Conservation (phyloP, 2,888 invertebrate genomes). For the Cephus nigrinus region DNA sequence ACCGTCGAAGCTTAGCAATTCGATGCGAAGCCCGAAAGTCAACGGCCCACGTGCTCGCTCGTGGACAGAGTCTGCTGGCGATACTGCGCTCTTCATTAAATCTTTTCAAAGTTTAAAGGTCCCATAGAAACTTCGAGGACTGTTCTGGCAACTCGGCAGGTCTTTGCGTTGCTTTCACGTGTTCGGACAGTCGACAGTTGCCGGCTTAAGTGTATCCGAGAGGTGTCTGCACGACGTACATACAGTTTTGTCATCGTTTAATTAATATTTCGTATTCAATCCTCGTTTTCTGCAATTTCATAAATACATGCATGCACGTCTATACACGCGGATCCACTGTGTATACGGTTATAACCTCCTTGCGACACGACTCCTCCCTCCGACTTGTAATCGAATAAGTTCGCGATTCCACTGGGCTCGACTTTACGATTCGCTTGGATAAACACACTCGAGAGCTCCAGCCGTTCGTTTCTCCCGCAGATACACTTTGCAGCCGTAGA, state of each 20-base stretch:
- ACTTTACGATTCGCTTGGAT: not conserved
- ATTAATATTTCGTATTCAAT: not conserved
- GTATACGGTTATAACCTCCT: not conserved
- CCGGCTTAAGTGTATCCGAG: not conserved
- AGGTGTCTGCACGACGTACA: not conserved
- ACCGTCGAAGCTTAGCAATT: slow-evolving; percentile 46
- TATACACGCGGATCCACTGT: not conserved
- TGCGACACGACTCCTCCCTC: not conserved
- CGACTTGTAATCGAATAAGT: not conserved
- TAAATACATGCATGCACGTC: no score
- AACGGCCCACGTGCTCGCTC: slow-evolving; percentile 12
- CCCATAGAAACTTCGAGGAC: not conserved
- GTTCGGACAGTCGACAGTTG: not conserved
- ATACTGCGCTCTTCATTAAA: not conserved
- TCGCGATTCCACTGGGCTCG: not conserved
- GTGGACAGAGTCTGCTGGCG: not conserved
- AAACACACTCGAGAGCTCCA: not conserved
- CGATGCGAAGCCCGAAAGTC: slow-evolving; percentile 32
- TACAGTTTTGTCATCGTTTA: not conserved
- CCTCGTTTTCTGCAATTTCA: not conserved
- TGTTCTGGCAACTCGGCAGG: not conserved
- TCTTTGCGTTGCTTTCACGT: not conserved
- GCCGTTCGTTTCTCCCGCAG: not conserved
- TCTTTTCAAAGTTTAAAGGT: not conserved
- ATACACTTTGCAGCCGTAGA: not conserved